Conservation (phyloP, 2,888 invertebrate genomes). For the Sarcophaga variegata region DNA sequence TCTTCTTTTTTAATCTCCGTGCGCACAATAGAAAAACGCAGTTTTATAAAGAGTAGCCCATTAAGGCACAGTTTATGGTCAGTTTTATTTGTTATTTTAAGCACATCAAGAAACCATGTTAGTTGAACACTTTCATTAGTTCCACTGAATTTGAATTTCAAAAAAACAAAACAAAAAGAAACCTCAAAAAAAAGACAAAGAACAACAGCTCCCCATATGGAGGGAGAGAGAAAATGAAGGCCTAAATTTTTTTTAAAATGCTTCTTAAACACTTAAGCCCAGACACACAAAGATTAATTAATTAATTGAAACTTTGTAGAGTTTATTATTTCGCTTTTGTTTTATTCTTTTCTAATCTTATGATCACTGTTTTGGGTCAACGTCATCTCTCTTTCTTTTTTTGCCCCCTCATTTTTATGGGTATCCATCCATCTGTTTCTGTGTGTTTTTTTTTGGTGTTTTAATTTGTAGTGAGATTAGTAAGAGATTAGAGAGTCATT, state of each 20-base stretch:
- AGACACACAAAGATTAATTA: constrained; percentile 58
- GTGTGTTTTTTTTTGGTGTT: constrained; percentile 45
- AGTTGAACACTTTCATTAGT: constrained; percentile 69
- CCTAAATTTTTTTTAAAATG: constrained; percentile 29
- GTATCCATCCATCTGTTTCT: neutral
- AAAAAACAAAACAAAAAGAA: neutral
- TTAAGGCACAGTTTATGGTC: constrained; percentile 64
- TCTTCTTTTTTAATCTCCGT: constrained; percentile 46
- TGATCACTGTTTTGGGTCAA: constrained; percentile 20
- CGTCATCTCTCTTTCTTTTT: neutral
- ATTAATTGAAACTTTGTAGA: constrained; percentile 65
- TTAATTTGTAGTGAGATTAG: constrained; percentile 65
- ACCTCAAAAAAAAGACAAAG: neutral
- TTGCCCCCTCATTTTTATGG: neutral
- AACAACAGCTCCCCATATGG: neutral
- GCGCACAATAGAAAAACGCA: neutral
- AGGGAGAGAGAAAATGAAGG: constrained; percentile 27
- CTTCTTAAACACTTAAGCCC: neutral
- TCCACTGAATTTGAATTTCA: constrained; percentile 62
- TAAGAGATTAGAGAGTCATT: constrained; percentile 61
- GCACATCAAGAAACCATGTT: constrained; percentile 54
- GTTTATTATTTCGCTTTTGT: constrained; percentile 27
- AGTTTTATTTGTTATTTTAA: constrained; percentile 55
- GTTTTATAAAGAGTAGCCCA: constrained; percentile 39
- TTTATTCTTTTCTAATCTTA: constrained; percentile 28